Evolutionary conservation across 2,888 invertebrate genomes (phyloP).

Genomic region (Gasteruption jaculator): DNA sequence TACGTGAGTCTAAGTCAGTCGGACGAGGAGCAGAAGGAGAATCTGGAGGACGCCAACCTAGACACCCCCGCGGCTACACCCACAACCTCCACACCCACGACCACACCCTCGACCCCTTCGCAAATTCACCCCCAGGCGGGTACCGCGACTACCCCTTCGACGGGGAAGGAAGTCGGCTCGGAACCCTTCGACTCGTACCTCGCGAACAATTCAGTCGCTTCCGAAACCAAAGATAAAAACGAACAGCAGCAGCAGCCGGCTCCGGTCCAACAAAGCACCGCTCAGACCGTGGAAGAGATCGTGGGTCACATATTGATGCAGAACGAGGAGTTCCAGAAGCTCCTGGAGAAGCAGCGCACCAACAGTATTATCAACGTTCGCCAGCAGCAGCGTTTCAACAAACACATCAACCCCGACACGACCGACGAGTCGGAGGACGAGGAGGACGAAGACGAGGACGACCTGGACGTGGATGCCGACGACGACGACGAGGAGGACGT

Average conservation of each 20-base stretch:
- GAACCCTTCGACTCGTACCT: background rate
- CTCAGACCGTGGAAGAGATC: constrained; percentile 67
- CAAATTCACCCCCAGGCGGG: too few species aligned
- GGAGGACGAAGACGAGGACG: constrained; percentile 46
- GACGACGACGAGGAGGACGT: constrained; percentile 45
- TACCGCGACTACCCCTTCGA: background rate
- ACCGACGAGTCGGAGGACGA: constrained; percentile 51
- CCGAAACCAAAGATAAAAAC: constrained; percentile 35
- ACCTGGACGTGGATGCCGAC: constrained; percentile 33
- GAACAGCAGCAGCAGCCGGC: too few species aligned
- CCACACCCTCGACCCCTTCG: too few species aligned
- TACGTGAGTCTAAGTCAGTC: constrained; percentile 43
- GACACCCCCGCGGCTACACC: background rate
- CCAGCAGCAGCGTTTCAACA: constrained; percentile 57
- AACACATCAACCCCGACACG: constrained; percentile 55
- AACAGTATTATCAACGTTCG: constrained; percentile 56
- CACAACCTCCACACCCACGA: constrained; percentile 11
- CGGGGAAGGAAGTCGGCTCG: constrained; percentile 2
- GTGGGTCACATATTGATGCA: constrained; percentile 80
- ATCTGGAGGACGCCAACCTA: constrained; percentile 18
- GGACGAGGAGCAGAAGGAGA: constrained; percentile 40
- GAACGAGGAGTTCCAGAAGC: constrained; percentile 75
- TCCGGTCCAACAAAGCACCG: constrained; percentile 22
- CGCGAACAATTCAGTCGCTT: constrained; percentile 8
- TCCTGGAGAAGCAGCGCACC: constrained; percentile 69